Conservation (phyloP, 1,140 invertebrate genomes). For the Hylaeus volcanicus region DNA sequence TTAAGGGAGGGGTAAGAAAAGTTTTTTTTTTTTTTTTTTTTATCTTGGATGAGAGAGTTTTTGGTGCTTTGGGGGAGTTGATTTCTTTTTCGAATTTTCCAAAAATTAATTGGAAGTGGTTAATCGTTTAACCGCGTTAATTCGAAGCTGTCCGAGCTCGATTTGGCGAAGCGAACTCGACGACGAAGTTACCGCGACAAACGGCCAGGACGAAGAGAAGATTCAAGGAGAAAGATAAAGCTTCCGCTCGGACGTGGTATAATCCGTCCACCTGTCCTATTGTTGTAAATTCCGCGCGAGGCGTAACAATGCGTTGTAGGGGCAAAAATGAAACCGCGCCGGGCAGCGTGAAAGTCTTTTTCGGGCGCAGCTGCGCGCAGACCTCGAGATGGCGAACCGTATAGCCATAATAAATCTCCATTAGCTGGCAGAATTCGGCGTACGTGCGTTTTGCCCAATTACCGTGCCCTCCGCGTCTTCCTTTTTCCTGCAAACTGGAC, state of each 20-base stretch:
- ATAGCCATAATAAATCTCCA: conserved; percentile 65
- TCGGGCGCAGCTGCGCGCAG: conserved; percentile 40
- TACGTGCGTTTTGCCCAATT: conserved; percentile 64
- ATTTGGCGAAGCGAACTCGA: neutral
- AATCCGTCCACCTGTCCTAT: conserved; percentile 59
- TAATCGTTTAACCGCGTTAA: neutral
- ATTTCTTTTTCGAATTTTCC: neutral
- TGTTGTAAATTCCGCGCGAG: conserved; percentile 49
- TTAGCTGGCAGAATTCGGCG: conserved; percentile 64
- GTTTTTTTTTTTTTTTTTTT: too few relatives aligned
- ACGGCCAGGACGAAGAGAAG: neutral
- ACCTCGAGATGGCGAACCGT: neutral
- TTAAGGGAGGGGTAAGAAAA: neutral
- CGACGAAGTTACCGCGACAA: neutral
- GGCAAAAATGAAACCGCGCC: conserved; percentile 44
- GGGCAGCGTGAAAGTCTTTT: conserved; percentile 53
- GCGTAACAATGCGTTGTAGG: conserved; percentile 28
- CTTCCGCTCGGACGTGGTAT: neutral
- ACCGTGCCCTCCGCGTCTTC: conserved; percentile 27
- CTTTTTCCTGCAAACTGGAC: conserved; percentile 57
- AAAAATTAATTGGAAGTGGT: too few relatives aligned
- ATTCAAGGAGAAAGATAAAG: neutral
- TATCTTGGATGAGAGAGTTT: too few relatives aligned
- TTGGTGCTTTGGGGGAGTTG: neutral
- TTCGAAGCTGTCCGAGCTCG: neutral